These are phyloP conservation scores for Lasioglossum figueresi DNA, from an alignment of 2,888 invertebrate species.

Conservation along the genomic window DNA sequence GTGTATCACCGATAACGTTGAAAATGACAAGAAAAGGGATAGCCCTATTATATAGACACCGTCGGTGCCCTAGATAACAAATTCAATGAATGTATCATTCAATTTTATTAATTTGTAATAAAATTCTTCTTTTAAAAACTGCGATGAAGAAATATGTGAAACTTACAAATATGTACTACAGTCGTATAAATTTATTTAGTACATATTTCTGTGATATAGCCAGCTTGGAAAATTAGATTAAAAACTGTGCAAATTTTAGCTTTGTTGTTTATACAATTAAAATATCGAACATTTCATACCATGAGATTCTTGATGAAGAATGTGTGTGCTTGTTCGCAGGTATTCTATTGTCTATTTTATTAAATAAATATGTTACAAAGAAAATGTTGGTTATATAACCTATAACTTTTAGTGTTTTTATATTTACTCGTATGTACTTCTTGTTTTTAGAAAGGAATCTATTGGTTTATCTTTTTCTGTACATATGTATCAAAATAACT, in stretches of 20 bases:
- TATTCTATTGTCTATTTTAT: constrained; percentile 32
- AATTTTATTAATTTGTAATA: not conserved
- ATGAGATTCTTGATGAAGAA: constrained; percentile 35
- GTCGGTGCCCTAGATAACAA: not conserved
- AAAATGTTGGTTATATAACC: constrained; percentile 32
- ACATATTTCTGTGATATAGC: not conserved
- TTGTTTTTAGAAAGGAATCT: not conserved
- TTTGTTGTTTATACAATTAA: not conserved
- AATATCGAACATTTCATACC: not conserved
- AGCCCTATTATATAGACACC: no score
- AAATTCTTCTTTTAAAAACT: not conserved
- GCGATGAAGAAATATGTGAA: not conserved
- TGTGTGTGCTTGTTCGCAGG: constrained; percentile 41
- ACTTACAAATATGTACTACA: not conserved
- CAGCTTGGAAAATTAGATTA: not conserved
- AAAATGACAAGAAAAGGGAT: no score
- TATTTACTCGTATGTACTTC: not conserved
- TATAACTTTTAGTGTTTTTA: constrained; percentile 3
- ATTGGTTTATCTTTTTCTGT: not conserved
- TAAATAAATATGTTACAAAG: not conserved
- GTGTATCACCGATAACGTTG: no score
- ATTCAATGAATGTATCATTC: not conserved
- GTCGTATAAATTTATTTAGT: not conserved
- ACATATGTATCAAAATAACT: not conserved
- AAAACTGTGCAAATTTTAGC: not conserved